Evolutionary conservation across 2,888 invertebrate genomes (phyloP), one percentile per base, ranked within the genome.

Genomic region (Hemicrepidius hirtus): DNA sequence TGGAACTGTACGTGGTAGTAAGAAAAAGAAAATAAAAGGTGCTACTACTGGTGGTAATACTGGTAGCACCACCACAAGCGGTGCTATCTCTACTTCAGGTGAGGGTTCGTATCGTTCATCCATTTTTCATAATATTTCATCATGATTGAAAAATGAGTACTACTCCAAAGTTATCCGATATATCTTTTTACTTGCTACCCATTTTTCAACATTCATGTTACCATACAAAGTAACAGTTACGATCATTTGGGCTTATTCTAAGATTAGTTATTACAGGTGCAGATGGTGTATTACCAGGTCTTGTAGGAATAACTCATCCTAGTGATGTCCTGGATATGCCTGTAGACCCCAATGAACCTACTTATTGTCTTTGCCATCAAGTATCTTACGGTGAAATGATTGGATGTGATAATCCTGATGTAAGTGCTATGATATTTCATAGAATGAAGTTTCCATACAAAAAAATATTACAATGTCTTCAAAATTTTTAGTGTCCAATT

Each of bases 331-430:
- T 95, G 40, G 95, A 95, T 79, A 95, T 95, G 95, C 95, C 95
- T 0, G 95, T 95, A 0, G 95, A 99, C 89, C 99, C 99, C 0
- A 99, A 99, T 84, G 99, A 99, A 85, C 99, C 99, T 0, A 98
- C 98, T 0, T 99, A 99, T 85, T 99, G 98, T 85, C 88, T 98
- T 41, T 99, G 99, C 84, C 97, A 98, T 86, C 98, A 99, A 91
- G 95, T 95, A 60, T 97, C 97, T 3, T 97, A 97, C 81, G 97
- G 97, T 68, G 96, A 97, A 88, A 98, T 98, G 97, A 97, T 98
- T 83, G 96, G 95, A 76, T 98, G 97, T 89, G 97, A 98, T 87
- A 97, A 97, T 87, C 93, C 93, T 60, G 95, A 95, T 89, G 94
- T 92, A 87, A 89, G 89, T 87, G 10, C 9, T 28, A 10, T 5